Evolutionary conservation across 1,140 invertebrate species (phyloP).

Genomic region (Adelges cooleyi): DNA sequence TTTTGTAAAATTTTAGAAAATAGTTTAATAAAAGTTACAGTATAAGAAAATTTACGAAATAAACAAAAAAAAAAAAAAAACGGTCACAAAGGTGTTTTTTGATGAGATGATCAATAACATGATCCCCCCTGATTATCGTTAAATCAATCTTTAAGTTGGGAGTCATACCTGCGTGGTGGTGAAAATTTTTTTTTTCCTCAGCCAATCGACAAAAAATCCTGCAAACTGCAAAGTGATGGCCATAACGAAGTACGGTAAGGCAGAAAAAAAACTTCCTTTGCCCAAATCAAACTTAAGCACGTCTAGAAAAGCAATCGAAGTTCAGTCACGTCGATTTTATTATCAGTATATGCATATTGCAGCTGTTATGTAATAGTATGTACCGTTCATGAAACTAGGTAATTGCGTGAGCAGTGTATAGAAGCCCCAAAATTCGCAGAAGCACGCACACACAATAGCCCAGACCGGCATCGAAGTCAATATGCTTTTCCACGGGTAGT

Average conservation of each 20-base stretch:
- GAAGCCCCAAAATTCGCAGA: constrained; percentile 93
- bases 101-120: too few relatives aligned
- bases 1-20: neutral
- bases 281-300: constrained; percentile 57
- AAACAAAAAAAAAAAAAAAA: too few relatives aligned
- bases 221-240: constrained; percentile 61
- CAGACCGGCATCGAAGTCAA: constrained; percentile 73
- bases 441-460: constrained; percentile 81
- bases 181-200: constrained; percentile 49
- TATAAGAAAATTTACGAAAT: too few relatives aligned
- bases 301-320: constrained; percentile 48
- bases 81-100: too few relatives aligned
- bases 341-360: too few relatives aligned
- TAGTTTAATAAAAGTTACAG: too few relatives aligned
- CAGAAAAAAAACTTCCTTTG: constrained; percentile 66
- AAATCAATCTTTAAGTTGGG: constrained; percentile 39
- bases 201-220: constrained; percentile 68
- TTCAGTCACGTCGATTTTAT: too few relatives aligned
- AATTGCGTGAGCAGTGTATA: constrained; percentile 82
- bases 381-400: constrained; percentile 81
- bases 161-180: constrained; percentile 51
- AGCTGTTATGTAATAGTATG: too few relatives aligned
- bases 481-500: constrained; percentile 62
- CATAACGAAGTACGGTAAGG: constrained; percentile 77
- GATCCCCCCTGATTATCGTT: too few relatives aligned